Evolutionary conservation across 2,888 invertebrate species (phyloP).

Genomic region (Andrena minutula): DNA sequence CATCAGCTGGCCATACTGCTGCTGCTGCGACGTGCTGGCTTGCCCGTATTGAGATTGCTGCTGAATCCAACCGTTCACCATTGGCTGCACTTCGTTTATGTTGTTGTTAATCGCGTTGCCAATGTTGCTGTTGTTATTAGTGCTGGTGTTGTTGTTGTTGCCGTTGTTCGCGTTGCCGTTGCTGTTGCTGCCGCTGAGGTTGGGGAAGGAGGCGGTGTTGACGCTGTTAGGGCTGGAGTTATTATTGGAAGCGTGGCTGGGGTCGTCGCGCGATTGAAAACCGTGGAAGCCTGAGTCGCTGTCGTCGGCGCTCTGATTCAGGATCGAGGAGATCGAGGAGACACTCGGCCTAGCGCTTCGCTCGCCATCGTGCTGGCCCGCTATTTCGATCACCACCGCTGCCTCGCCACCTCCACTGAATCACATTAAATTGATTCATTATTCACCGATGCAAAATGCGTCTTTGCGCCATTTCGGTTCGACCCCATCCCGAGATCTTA

Average conservation of each 20-base stretch:
- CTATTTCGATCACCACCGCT: constrained; percentile 74
- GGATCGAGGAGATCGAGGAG: constrained; percentile 82
- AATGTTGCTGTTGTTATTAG: constrained; percentile 39
- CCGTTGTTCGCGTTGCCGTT: constrained; percentile 65
- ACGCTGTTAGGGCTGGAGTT: constrained; percentile 82
- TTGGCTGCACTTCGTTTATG: constrained; percentile 69
- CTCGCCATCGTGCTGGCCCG: constrained; percentile 76
- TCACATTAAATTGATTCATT: constrained; percentile 6
- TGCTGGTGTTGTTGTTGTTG: constrained; percentile 47
- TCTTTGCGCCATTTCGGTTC: not conserved
- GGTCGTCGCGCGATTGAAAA: constrained; percentile 81
- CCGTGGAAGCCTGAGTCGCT: constrained; percentile 85
- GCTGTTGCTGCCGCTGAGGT: constrained; percentile 75
- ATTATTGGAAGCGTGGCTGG: constrained; percentile 82
- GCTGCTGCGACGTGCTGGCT: constrained; percentile 69
- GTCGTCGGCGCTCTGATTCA: constrained; percentile 84
- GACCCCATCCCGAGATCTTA: not conserved
- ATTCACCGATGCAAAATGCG: not conserved
- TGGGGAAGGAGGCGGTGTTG: constrained; percentile 81
- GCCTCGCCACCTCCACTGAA: constrained; percentile 73
- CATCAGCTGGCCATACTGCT: constrained; percentile 61
- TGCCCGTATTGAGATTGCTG: constrained; percentile 75
- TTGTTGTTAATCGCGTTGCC: constrained; percentile 60
- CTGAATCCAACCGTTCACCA: constrained; percentile 80
- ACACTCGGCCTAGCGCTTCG: constrained; percentile 82